A percentile compares a stretch with the other conserved stretches of the same genome.
Evolutionary conservation across 1,140 invertebrate genomes (phyloP).

Genomic region (Atta texana): DNA sequence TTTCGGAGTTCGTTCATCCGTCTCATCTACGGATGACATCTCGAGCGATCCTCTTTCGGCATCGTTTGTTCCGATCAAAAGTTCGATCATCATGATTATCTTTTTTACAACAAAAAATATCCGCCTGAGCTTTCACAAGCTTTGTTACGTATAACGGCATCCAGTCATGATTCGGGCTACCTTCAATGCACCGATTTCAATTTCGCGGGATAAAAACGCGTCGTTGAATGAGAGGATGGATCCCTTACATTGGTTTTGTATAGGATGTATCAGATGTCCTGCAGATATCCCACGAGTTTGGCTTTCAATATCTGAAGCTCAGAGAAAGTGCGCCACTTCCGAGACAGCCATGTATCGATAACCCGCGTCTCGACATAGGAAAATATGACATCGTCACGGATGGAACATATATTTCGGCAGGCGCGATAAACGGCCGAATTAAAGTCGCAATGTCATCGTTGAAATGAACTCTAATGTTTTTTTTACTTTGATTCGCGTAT

Average conservation of each 20-base stretch:
- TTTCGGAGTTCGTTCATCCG: slow-evolving; percentile 16
- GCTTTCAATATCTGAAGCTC: slow-evolving; percentile 52
- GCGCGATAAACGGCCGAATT: slow-evolving; percentile 45
- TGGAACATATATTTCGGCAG: slow-evolving; percentile 47
- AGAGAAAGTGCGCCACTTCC: slow-evolving; percentile 40
- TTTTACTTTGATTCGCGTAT: slow-evolving; percentile 12
- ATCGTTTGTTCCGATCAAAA: slow-evolving; percentile 26
- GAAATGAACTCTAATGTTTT: slow-evolving; percentile 47
- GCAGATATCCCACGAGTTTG: slow-evolving; percentile 36
- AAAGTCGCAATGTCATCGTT: slow-evolving; percentile 53
- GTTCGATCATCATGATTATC: slow-evolving; percentile 47
- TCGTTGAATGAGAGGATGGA: slow-evolving; percentile 47
- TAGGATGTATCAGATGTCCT: slow-evolving; percentile 30
- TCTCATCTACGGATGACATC: neutral
- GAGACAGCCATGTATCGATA: slow-evolving; percentile 31
- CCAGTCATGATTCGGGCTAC: slow-evolving; percentile 21
- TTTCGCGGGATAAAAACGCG: slow-evolving; percentile 59
- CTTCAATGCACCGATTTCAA: slow-evolving; percentile 60
- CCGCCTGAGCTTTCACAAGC: slow-evolving; percentile 34
- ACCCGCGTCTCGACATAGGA: neutral
- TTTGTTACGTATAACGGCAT: slow-evolving; percentile 47
- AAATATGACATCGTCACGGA: slow-evolving; percentile 51
- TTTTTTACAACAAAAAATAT: slow-evolving; percentile 47
- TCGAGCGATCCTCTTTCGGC: neutral
- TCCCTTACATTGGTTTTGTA: slow-evolving; percentile 36